phyloP scores from a whole-genome alignment of 1,140 invertebrate genomes.

The Vollenhovia emeryi region DNA sequence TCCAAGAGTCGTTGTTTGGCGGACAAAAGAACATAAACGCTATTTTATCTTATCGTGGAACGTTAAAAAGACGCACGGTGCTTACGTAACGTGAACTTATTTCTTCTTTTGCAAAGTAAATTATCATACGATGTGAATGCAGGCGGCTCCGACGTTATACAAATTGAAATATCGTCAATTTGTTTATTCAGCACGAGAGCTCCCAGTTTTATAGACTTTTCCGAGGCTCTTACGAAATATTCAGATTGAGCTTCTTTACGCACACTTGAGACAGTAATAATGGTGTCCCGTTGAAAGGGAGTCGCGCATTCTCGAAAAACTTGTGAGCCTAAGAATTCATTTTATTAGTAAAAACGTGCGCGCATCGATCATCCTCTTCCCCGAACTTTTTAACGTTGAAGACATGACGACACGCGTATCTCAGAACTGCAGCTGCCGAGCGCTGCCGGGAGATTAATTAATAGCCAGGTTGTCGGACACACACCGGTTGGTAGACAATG shows the following conservation, averaged over 20 bases:
- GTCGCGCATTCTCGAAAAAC: not conserved
- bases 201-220: not conserved
- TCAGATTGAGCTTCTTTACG: not conserved
- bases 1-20: not conserved
- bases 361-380: not conserved
- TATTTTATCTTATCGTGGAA: constrained; percentile 34
- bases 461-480: constrained; percentile 1
- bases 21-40: not conserved
- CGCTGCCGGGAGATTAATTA: constrained; percentile 6
- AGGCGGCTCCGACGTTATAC: not conserved
- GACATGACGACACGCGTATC: not conserved
- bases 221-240: not conserved
- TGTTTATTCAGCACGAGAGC: not conserved
- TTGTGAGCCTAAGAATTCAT: not conserved
- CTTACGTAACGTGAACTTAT: constrained; percentile 38
- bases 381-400: not conserved
- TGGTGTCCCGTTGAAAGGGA: not conserved
- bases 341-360: not conserved
- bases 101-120: constrained; percentile 31
- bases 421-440: not conserved
- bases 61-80: not conserved
- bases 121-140: not conserved
- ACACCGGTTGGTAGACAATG: not conserved
- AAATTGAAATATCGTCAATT: not conserved
- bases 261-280: not conserved